Evolutionary conservation across 2,113 vertebrate species (phyloP).

Genomic region (Aix galericulata): DNA sequence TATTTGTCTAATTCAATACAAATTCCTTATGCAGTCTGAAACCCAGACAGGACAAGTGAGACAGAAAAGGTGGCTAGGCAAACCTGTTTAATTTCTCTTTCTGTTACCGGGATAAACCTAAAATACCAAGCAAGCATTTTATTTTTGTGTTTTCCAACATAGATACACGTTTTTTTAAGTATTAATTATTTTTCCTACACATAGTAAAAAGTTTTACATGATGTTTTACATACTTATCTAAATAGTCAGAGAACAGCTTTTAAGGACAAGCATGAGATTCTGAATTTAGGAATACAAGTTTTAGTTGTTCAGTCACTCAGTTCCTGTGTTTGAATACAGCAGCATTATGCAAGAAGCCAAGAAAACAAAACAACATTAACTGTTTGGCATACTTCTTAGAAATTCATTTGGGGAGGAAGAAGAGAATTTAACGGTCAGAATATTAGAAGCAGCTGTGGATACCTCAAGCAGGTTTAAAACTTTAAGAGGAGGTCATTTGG

Average conservation of each 20-base stretch:
- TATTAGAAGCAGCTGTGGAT: constrained; percentile 81
- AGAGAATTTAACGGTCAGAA: constrained; percentile 63
- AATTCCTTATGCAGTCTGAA: background rate
- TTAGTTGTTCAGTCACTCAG: constrained; percentile 1
- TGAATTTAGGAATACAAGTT: background rate
- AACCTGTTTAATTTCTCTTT: background rate
- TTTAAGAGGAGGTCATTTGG: constrained; percentile 67
- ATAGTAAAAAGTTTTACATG: background rate
- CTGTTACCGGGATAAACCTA: background rate
- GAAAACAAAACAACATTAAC: constrained; percentile 48
- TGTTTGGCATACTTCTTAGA: constrained; percentile 19
- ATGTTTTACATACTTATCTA: background rate
- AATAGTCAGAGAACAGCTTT: background rate
- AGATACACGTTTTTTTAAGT: background rate
- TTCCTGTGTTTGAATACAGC: constrained; percentile 38
- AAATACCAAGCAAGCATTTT: background rate
- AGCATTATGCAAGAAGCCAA: constrained; percentile 32
- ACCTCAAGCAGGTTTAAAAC: constrained; percentile 75
- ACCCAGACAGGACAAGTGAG: background rate
- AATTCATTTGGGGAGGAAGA: constrained; percentile 71
- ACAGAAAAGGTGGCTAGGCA: background rate
- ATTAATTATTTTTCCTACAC: background rate
- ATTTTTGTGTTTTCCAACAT: background rate
- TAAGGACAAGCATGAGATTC: background rate
- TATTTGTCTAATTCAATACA: background rate